Percentiles rank a stretch among this genome's conserved stretches.
Conservation (phyloP, 2,113 vertebrate species). For the Genyomyrus donnyi region DNA sequence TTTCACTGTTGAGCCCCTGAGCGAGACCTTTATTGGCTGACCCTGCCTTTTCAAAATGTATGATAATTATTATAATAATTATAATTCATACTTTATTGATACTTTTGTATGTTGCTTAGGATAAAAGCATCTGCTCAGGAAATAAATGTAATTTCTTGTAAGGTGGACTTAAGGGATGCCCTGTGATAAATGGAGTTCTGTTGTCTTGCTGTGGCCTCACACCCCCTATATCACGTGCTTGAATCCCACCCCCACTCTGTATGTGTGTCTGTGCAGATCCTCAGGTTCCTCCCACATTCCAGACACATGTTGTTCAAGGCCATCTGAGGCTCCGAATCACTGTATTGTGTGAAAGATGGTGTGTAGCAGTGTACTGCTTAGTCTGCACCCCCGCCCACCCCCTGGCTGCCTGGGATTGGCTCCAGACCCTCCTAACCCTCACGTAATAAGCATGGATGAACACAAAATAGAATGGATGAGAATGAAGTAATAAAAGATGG, state of each 20-base stretch:
- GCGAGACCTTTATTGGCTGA: background rate
- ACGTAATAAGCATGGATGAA: background rate
- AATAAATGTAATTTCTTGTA: background rate
- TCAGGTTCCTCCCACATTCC: background rate
- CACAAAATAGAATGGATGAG: background rate
- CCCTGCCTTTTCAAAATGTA: background rate
- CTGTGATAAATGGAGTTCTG: background rate
- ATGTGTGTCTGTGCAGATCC: background rate
- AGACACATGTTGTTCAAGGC: background rate
- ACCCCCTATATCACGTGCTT: background rate
- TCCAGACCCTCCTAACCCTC: background rate
- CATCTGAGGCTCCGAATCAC: background rate
- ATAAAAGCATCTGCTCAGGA: background rate
- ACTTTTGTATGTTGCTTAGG: background rate
- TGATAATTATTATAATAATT: too few species aligned
- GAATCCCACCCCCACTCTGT: background rate
- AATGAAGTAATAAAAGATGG: background rate
- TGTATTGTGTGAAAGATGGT: background rate
- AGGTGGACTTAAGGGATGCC: background rate
- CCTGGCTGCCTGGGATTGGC: background rate
- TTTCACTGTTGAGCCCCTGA: background rate
- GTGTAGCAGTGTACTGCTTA: background rate
- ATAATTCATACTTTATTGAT: too few species aligned
- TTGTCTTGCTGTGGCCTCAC: background rate
- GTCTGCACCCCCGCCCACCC: background rate